phyloP scores from a whole-genome alignment of 2,113 vertebrate genomes.

The Limanda limanda region DNA sequence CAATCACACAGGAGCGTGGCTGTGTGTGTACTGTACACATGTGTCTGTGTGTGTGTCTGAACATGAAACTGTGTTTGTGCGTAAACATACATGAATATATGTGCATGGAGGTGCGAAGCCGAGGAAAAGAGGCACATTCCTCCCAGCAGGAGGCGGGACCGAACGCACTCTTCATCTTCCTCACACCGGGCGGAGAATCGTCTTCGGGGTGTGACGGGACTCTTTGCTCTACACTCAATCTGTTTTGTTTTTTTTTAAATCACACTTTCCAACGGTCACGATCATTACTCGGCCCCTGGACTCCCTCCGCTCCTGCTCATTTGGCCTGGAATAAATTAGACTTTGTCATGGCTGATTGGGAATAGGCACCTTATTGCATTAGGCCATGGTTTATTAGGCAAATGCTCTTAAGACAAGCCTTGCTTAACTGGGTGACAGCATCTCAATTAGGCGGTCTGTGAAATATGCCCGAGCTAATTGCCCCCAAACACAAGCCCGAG shows the following conservation, averaged over 20 bases:
- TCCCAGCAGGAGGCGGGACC: constrained; percentile 46
- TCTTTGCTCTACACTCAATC: constrained; percentile 20
- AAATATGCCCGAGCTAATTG: constrained; percentile 77
- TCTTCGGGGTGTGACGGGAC: constrained; percentile 23
- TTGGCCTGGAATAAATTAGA: constrained; percentile 78
- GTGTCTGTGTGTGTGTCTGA: constrained; percentile 54
- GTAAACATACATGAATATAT: constrained; percentile 53
- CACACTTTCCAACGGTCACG: constrained; percentile 51
- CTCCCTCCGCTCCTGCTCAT: constrained; percentile 57
- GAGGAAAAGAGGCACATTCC: constrained; percentile 21
- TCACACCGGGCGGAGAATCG: constrained; percentile 33
- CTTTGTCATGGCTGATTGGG: constrained; percentile 84
- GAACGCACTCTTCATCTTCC: constrained; percentile 55
- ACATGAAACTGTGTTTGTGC: constrained; percentile 56
- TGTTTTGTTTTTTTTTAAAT: constrained; percentile 18
- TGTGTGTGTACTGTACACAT: constrained; percentile 56
- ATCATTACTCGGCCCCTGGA: constrained; percentile 60
- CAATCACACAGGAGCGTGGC: constrained; percentile 74
- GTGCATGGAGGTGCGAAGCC: constrained; percentile 14
- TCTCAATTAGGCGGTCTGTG: constrained; percentile 79
- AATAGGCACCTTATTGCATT: constrained; percentile 85
- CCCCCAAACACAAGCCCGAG: constrained; percentile 60
- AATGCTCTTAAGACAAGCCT: constrained; percentile 82
- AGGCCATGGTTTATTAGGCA: constrained; percentile 84
- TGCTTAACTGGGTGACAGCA: constrained; percentile 83